Percentiles rank a stretch among this genome's conserved stretches.
These are phyloP conservation scores for Passer montanus DNA, from an alignment of 2,113 vertebrate species.

Conservation along the genomic window DNA sequence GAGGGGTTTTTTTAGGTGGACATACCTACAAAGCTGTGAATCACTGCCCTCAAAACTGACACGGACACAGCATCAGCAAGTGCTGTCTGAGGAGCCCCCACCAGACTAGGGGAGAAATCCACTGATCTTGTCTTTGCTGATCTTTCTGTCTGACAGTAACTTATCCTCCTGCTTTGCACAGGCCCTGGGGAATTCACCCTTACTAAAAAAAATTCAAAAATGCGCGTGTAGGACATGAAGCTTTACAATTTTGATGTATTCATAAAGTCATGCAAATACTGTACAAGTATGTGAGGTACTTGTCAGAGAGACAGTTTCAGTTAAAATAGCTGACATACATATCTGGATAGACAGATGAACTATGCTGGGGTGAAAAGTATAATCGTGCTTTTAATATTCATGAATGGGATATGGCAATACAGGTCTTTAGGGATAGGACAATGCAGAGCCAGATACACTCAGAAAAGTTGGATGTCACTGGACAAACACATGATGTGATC, in stretches of 20 bases:
- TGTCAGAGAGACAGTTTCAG: neutral
- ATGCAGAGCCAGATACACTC: neutral
- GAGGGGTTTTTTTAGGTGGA: neutral
- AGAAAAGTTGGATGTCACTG: neutral
- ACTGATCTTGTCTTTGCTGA: neutral
- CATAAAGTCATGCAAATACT: neutral
- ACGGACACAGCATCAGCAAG: fast-evolving
- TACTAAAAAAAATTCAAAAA: neutral
- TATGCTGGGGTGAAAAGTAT: slow-evolving; percentile 17
- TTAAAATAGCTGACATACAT: neutral
- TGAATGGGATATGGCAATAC: neutral
- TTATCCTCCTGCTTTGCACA: neutral
- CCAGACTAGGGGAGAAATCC: neutral
- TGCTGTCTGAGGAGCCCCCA: neutral
- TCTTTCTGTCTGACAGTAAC: neutral
- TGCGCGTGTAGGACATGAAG: neutral
- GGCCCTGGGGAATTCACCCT: neutral
- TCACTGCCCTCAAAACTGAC: neutral
- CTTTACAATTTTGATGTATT: neutral
- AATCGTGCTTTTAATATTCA: slow-evolving; percentile 26
- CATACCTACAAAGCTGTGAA: neutral
- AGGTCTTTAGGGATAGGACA: neutral
- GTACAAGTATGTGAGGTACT: neutral
- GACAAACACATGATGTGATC: neutral
- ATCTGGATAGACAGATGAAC: slow-evolving; percentile 26